Evolutionary conservation across 2,113 vertebrate genomes (phyloP).

Genomic region (Capra hircus): DNA sequence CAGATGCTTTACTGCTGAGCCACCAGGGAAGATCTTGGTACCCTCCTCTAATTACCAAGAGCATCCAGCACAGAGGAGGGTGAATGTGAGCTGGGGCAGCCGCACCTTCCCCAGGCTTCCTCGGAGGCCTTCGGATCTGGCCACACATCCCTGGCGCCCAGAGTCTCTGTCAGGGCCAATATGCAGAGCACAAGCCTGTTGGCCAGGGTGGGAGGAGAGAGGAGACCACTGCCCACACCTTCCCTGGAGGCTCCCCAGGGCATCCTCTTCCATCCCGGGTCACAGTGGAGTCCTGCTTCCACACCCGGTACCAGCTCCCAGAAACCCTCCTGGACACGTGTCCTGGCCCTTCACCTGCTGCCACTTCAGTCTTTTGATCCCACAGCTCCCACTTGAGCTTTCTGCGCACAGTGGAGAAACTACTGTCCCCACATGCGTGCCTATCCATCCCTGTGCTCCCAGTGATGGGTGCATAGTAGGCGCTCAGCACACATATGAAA

Average conservation of each 20-base stretch:
- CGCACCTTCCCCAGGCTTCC: not conserved
- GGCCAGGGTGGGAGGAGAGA: not conserved
- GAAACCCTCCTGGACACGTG: rapidly evolving
- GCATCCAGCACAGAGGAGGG: no score
- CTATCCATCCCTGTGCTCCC: not conserved
- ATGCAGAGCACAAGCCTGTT: not conserved
- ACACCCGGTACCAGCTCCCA: not conserved
- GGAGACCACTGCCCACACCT: rapidly evolving
- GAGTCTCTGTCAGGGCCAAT: no score
- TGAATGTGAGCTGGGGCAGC: rapidly evolving
- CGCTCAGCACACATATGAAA: rapidly evolving
- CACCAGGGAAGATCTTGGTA: not conserved
- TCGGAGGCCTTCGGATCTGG: not conserved
- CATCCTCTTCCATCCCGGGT: not conserved
- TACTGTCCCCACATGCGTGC: rapidly evolving
- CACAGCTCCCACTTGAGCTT: rapidly evolving
- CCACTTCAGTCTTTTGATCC: no score
- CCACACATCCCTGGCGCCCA: no score
- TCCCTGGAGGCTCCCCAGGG: not conserved
- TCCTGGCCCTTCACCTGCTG: not conserved
- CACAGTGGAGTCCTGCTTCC: not conserved
- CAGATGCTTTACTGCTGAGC: not conserved
- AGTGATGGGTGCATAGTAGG: not conserved
- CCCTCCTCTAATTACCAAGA: not conserved
- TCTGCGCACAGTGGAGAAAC: not conserved